Evolutionary conservation across 2,113 vertebrate species (phyloP).

Genomic region (Zapornia atra): DNA sequence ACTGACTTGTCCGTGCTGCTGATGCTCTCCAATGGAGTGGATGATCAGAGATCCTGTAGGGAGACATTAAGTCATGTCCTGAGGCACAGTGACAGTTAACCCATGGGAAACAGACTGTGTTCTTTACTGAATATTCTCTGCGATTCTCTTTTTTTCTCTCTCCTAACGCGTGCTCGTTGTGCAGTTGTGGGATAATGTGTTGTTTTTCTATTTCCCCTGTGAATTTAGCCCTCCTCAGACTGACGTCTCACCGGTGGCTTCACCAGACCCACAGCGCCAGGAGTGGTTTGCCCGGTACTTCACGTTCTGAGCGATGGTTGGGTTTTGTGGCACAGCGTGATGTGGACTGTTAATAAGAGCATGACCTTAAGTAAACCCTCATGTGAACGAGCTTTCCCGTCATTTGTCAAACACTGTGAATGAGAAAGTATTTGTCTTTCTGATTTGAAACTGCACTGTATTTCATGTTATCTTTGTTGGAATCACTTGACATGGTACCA

Average conservation of each 20-base stretch:
- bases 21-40: slow-evolving; percentile 71
- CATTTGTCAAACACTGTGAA: slow-evolving; percentile 79
- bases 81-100: background rate
- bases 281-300: slow-evolving; percentile 99
- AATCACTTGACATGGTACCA: slow-evolving; percentile 74
- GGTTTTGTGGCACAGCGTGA: slow-evolving; percentile 68
- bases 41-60: slow-evolving; percentile 41
- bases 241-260: slow-evolving; percentile 87
- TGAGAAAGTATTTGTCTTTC: slow-evolving; percentile 78
- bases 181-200: slow-evolving; percentile 53
- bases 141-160: background rate
- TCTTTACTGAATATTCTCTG: slow-evolving; percentile 1
- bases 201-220: slow-evolving; percentile 51
- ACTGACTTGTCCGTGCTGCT: slow-evolving; percentile 61
- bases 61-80: background rate
- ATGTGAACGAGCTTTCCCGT: slow-evolving; percentile 72
- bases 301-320: slow-evolving; percentile 89
- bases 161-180: background rate
- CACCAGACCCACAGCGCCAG: slow-evolving; percentile 92
- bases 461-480: slow-evolving; percentile 74
- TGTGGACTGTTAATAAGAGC: slow-evolving; percentile 82
- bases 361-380: slow-evolving; percentile 79
- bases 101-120: background rate
- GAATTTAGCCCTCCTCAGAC: slow-evolving; percentile 93
- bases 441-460: slow-evolving; percentile 76